These are phyloP conservation scores for Oxystoma pomonae DNA, from an alignment of 2,888 invertebrate genomes.

Conservation along the genomic window DNA sequence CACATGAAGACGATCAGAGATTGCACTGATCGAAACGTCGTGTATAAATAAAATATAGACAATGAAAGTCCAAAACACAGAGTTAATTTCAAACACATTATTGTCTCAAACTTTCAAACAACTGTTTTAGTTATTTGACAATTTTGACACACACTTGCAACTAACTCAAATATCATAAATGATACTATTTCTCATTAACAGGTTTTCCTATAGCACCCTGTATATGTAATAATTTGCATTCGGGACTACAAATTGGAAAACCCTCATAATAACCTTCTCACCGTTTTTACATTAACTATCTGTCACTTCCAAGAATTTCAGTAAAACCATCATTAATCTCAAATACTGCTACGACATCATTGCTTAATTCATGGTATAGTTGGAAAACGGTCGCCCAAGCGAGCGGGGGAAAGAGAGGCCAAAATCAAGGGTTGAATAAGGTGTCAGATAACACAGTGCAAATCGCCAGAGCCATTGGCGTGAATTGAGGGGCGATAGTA, in stretches of 20 bases:
- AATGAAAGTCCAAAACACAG: too few relatives aligned
- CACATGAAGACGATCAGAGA: too few relatives aligned
- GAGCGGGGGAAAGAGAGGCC: background rate
- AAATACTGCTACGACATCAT: conserved; percentile 2
- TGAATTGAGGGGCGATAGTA: conserved; percentile 38
- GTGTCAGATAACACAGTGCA: conserved; percentile 44
- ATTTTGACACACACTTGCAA: too few relatives aligned
- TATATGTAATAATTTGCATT: too few relatives aligned
- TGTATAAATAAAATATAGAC: too few relatives aligned
- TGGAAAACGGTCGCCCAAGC: background rate
- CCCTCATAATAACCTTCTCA: background rate
- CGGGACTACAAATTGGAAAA: background rate
- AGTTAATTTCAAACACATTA: too few relatives aligned
- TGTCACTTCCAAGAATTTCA: background rate
- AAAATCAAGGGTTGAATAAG: conserved; percentile 28
- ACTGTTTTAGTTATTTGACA: too few relatives aligned
- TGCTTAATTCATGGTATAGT: background rate
- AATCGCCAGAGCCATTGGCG: conserved; percentile 44
- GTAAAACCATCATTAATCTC: conserved; percentile 2
- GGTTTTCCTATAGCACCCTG: too few relatives aligned
- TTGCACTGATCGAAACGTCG: too few relatives aligned
- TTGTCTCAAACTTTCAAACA: too few relatives aligned
- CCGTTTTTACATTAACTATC: conserved; percentile 1
- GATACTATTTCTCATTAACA: too few relatives aligned
- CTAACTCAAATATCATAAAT: too few relatives aligned